Conservation (phyloP, 2,888 invertebrate species). For the Sminthurinus aureus region DNA sequence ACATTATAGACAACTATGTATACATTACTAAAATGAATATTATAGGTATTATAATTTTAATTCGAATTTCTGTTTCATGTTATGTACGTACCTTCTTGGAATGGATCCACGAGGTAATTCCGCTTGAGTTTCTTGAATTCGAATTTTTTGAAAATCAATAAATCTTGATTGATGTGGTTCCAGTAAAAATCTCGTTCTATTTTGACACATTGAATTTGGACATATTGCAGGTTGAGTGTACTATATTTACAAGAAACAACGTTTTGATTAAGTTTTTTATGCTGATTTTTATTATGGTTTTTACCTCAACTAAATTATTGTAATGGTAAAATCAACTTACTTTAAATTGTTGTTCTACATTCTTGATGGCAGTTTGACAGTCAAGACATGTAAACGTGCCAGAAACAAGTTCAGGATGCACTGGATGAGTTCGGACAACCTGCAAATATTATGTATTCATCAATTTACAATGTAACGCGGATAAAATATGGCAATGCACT, state of each 20-base stretch:
- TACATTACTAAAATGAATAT: too few species aligned
- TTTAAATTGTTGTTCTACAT: slow-evolving; percentile 98
- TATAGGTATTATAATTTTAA: too few species aligned
- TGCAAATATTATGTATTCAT: too few species aligned
- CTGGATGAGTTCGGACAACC: slow-evolving; percentile 95
- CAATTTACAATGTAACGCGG: too few species aligned
- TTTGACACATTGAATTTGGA: slow-evolving; percentile 93
- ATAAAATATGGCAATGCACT: too few species aligned
- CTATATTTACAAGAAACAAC: slow-evolving; percentile 63
- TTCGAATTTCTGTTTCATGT: too few species aligned
- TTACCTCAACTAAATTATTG: too few species aligned
- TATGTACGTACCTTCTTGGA: too few species aligned
- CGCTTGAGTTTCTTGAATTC: slow-evolving; percentile 97
- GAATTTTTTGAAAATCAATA: slow-evolving; percentile 97
- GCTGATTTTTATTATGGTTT: too few species aligned
- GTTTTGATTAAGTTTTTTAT: too few species aligned
- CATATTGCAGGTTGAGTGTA: slow-evolving; percentile 96
- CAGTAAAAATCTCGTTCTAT: slow-evolving; percentile 86
- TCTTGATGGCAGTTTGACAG: slow-evolving; percentile 91
- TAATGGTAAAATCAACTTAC: slow-evolving; percentile 69
- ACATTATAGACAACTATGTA: neutral
- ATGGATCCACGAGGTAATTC: slow-evolving; percentile 97
- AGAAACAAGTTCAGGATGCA: slow-evolving; percentile 92
- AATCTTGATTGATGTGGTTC: slow-evolving; percentile 94
- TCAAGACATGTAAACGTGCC: slow-evolving; percentile 93